phyloP scores from a whole-genome alignment of 2,797 vertebrate genomes.

The Chelmon rostratus region DNA sequence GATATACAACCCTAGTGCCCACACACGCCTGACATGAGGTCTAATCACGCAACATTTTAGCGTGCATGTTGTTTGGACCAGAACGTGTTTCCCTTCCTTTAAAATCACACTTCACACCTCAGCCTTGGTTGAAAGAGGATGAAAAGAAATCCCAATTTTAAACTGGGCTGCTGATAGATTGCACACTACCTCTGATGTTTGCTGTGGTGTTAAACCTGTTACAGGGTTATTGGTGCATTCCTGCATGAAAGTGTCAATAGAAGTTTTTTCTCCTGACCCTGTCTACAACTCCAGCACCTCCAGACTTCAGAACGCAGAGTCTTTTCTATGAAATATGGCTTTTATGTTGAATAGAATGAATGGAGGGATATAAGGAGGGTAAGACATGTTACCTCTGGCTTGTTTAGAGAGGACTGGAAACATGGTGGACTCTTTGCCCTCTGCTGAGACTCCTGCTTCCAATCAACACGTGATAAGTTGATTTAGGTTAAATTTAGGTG shows the following conservation, averaged over 20 bases:
- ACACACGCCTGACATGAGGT: too few relatives aligned
- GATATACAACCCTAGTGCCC: too few relatives aligned
- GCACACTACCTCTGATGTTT: not conserved
- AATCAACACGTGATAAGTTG: not conserved
- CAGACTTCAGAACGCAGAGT: not conserved
- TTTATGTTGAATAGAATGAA: slow-evolving; percentile 42
- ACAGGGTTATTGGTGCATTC: slow-evolving; percentile 5
- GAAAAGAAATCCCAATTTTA: slow-evolving; percentile 23
- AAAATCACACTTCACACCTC: slow-evolving; percentile 3
- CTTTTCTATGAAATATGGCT: slow-evolving; percentile 34
- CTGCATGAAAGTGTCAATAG: slow-evolving; percentile 33
- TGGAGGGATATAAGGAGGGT: slow-evolving; percentile 15
- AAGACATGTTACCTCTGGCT: slow-evolving; percentile 31
- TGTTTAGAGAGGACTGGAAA: slow-evolving; percentile 23
- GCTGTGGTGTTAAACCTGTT: slow-evolving; percentile 12
- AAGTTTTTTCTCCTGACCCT: not conserved
- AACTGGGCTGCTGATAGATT: slow-evolving; percentile 25
- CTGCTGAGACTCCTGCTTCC: slow-evolving; percentile 29
- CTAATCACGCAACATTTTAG: too few relatives aligned
- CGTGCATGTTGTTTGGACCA: not conserved
- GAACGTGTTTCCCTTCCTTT: not conserved
- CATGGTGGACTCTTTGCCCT: slow-evolving; percentile 3
- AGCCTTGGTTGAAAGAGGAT: slow-evolving; percentile 6
- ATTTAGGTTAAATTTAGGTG: too few relatives aligned
- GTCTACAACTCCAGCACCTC: slow-evolving; percentile 1